Evolutionary conservation across 1,140 invertebrate species (phyloP), one percentile per base, ranked within the genome.

Genomic region (Penaeus chinensis): DNA sequence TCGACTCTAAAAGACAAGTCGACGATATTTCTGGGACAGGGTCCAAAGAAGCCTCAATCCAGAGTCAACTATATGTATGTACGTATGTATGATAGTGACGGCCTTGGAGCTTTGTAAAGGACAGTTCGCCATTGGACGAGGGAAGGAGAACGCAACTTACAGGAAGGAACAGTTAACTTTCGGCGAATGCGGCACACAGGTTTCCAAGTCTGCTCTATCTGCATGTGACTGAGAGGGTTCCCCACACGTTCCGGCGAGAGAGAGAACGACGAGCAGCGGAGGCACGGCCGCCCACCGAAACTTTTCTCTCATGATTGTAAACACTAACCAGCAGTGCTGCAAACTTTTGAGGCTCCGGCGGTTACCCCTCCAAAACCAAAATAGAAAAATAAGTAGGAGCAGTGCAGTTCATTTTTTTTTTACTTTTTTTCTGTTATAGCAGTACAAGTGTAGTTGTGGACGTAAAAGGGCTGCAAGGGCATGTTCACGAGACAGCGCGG

Each of bases 141-240:
- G 8, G 81, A 69, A 76, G 54, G 7, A 27, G 27, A 18, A 62
- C 61, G n/a, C n/a, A 42, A 90, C 90, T 90, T 89, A 91, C 91
- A 91, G 87, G 78, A 89, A 91, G 7, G 87, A 88, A 84, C 91
- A 91, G n/a, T 91, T 90, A 27, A 90, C 84, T 37, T 89, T 87
- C 37, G 91, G 89, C 22, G 89, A 88, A 61, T 84, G 91, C 92
- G 77, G 91, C 91, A 24, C 93, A 94, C 84, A 85, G 3, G 65
- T 60, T 24, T 85, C 84, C 19, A 47, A 47, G 27, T 19, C 47
- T 19, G 76, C 3, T 11, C 8, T 32, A 54, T 79, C 77, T 47
- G 78, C 76, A 54, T 27, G 27, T 11, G 63, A 63, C 7, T 27
- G 32, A 7, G 60, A 42, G 11, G 77, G 62, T 32, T 85, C 84